Conservation (phyloP, 1,140 invertebrate genomes). For the Hycleus cichorii region DNA sequence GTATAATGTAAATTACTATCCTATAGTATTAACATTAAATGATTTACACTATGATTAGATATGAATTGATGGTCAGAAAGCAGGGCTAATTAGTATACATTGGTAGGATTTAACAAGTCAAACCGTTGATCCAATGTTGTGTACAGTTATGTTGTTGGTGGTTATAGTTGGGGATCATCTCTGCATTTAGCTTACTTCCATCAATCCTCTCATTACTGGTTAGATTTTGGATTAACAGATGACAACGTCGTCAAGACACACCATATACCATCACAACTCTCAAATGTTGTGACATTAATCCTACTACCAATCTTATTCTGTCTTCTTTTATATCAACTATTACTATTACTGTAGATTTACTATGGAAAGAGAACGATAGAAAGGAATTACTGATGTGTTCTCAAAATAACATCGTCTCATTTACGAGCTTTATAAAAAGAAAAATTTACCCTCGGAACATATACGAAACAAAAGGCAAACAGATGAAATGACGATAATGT, state of each 20-base stretch:
- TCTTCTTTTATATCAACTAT: too few species aligned
- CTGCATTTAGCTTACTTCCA: slow-evolving; percentile 12
- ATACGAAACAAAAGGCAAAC: slow-evolving; percentile 9
- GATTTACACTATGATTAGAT: slow-evolving; percentile 9
- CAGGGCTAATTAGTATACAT: slow-evolving; percentile 19
- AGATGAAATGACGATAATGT: slow-evolving; percentile 13
- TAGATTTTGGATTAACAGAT: too few species aligned
- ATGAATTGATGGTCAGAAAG: slow-evolving; percentile 19
- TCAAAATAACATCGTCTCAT: background rate
- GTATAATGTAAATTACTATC: too few species aligned
- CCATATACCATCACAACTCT: too few species aligned
- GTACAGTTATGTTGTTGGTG: slow-evolving; percentile 2
- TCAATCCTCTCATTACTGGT: slow-evolving; percentile 19
- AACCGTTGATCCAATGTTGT: slow-evolving; percentile 8
- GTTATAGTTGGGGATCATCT: background rate
- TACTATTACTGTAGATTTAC: too few species aligned
- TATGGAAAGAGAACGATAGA: background rate
- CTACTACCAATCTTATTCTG: too few species aligned
- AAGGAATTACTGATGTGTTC: slow-evolving; percentile 7
- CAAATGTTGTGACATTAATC: too few species aligned
- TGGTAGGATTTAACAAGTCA: slow-evolving; percentile 6
- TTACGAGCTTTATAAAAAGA: slow-evolving; percentile 10
- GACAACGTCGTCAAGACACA: too few species aligned
- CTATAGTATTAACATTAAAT: slow-evolving; percentile 10
- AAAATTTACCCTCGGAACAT: slow-evolving; percentile 5